Evolutionary conservation across 2,113 vertebrate genomes (phyloP).

Genomic region (Boleophthalmus pectinirostris): DNA sequence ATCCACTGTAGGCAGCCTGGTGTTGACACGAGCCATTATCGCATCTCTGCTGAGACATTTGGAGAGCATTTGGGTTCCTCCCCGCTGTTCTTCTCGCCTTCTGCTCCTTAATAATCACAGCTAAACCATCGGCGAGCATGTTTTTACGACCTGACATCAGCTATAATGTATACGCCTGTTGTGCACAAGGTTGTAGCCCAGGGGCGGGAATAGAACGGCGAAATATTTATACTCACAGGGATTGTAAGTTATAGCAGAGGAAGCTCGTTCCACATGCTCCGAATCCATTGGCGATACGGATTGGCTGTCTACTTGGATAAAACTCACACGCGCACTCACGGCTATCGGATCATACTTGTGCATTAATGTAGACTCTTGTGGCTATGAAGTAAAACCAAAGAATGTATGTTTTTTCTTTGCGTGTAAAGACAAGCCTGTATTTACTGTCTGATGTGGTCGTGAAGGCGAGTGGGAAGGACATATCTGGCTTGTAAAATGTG

Average conservation of each 20-base stretch:
- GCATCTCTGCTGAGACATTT: slow-evolving; percentile 32
- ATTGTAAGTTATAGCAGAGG: slow-evolving; percentile 55
- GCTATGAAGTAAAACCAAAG: background rate
- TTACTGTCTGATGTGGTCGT: background rate
- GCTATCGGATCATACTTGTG: slow-evolving; percentile 22
- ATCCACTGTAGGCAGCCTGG: slow-evolving; percentile 26
- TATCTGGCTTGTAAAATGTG: no score
- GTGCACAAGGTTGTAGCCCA: slow-evolving; percentile 50
- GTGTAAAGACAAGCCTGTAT: background rate
- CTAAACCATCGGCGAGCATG: slow-evolving; percentile 42
- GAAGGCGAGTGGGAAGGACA: no score
- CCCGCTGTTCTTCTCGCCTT: slow-evolving; percentile 11
- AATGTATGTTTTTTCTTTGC: background rate
- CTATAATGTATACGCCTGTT: slow-evolving; percentile 57
- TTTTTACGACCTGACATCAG: slow-evolving; percentile 60
- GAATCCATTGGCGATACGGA: slow-evolving; percentile 35
- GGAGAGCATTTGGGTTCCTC: slow-evolving; percentile 6
- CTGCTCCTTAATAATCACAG: slow-evolving; percentile 51
- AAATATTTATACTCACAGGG: slow-evolving; percentile 59
- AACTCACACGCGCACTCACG: slow-evolving; percentile 3
- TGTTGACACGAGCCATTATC: slow-evolving; percentile 48
- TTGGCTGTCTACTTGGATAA: slow-evolving; percentile 11
- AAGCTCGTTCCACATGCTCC: slow-evolving; percentile 55
- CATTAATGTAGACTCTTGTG: slow-evolving; percentile 17
- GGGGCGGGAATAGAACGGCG: slow-evolving; percentile 35